Base-by-base conservation (phyloP, 2,797 vertebrate species). In the Falco biarmicus region DNA sequence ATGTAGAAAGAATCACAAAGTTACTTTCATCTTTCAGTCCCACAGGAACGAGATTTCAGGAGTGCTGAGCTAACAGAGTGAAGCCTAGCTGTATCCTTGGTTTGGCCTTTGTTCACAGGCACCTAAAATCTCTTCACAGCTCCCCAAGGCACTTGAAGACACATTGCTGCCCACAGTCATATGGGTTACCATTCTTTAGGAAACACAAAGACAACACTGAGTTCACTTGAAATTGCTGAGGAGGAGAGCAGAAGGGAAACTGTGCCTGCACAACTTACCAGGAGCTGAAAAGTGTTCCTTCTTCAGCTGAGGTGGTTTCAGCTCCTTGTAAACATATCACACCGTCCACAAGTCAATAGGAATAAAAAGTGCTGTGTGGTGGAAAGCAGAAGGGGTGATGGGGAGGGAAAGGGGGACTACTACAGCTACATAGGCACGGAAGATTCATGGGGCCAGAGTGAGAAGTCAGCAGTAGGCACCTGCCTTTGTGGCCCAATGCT, bases 261-360 rank as follows among this genome's bases (percentile, higher is more conserved):
- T 0, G 1, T 8, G 11, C 13, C 19, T 63, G 70, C 54, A 28
- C 14, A 71, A 3, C 29, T 20, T 32, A 63, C 8, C 14, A 11
- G 65, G 60, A 66, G 39, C 18, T 4, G 57, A 54, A 84, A 78
- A 63, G 13, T 8, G 6, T 22, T 76, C 21, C 31, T 73, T 8
- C 39, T 69, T 60, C 0, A 1, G 14, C 53, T 1, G 3, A 75
- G 48, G 29, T 12, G 15, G 11, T 69, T 87, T 85, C 41, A 19
- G 1, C 13, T 61, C 9, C 50, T 21, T 26, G 20, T 57, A 39
- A 60, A 25, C 1, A 0, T 1, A 39, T 6, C 0, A 0, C 59
- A 11, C 13, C 13, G 15, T 54, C 37, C 50, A 47, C 8, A 26
- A 18, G 32, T 43, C 74, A 56, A 3, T 2, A 24, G n/a, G 21